Percentiles rank a stretch among this genome's conserved stretches.
Evolutionary conservation across 2,888 invertebrate genomes (phyloP).

Genomic region (Neoitamus cyanurus): DNA sequence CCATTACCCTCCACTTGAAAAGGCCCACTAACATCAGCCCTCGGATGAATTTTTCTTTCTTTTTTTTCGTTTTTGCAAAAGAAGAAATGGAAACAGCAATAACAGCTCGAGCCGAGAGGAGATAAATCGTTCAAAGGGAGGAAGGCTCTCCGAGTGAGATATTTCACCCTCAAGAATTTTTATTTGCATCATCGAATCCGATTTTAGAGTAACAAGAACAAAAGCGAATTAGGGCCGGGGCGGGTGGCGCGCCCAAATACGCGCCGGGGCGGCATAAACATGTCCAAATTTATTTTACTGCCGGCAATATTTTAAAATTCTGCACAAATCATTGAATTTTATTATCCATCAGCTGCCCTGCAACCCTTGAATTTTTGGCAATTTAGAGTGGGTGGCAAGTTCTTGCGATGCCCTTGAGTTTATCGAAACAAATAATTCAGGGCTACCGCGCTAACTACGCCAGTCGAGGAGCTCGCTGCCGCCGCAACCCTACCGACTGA

Average conservation of each 20-base stretch:
- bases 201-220: constrained; percentile 41
- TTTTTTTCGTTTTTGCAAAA: background rate
- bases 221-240: constrained; percentile 33
- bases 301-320: constrained; percentile 48
- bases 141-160: constrained; percentile 36
- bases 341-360: constrained; percentile 52
- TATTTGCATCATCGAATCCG: constrained; percentile 46
- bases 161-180: constrained; percentile 45
- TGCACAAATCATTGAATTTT: constrained; percentile 53
- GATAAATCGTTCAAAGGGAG: constrained; percentile 38
- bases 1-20: constrained; percentile 49
- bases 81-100: constrained; percentile 20
- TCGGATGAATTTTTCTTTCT: background rate
- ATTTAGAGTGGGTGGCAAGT: constrained; percentile 50
- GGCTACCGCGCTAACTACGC: constrained; percentile 20
- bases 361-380: constrained; percentile 49
- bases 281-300: constrained; percentile 37
- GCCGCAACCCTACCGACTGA: background rate
- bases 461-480: background rate
- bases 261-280: constrained; percentile 5
- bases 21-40: constrained; percentile 42
- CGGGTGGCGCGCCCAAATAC: background rate
- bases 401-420: constrained; percentile 46
- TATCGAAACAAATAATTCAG: constrained; percentile 45
- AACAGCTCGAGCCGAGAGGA: constrained; percentile 24